Conservation (phyloP, 23 tunicate species). For the Ascidia mentula region DNA sequence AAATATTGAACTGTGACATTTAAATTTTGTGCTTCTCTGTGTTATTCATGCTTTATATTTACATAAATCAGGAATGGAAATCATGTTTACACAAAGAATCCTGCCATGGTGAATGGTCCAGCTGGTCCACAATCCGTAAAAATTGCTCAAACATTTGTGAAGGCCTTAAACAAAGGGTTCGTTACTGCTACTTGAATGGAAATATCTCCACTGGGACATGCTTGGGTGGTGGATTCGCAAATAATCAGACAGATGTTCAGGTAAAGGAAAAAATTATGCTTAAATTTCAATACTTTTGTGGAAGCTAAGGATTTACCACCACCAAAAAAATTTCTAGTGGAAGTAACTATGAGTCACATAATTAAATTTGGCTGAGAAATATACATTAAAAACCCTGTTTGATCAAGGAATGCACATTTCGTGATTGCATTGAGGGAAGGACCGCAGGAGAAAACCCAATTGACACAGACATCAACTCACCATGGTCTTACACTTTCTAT, state of each 20-base stretch:
- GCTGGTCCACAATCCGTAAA: not conserved
- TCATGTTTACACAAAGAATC: slow-evolving; percentile 13
- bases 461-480: not conserved
- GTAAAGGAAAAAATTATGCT: not conserved
- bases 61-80: slow-evolving; percentile 24
- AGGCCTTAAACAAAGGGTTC: slow-evolving; percentile 2
- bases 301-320: too few species aligned
- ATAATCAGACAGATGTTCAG: slow-evolving; percentile 23
- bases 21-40: too few species aligned
- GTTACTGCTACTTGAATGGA: slow-evolving; percentile 18
- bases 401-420: not conserved
- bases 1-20: too few species aligned
- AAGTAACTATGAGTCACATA: too few species aligned
- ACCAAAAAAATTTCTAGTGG: too few species aligned
- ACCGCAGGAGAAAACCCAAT: not conserved
- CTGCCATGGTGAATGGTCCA: slow-evolving; percentile 31
- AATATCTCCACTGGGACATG: slow-evolving; percentile 11
- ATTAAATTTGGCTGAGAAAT: too few species aligned
- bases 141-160: slow-evolving; percentile 5
- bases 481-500: slow-evolving; percentile 14
- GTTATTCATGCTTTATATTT: too few species aligned
- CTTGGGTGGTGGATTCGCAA: not conserved
- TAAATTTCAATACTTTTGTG: too few species aligned
- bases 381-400: too few species aligned
- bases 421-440: slow-evolving; percentile 3